These are phyloP conservation scores for Onychostoma macrolepis DNA, from an alignment of 2,113 vertebrate species.

Conservation along the genomic window DNA sequence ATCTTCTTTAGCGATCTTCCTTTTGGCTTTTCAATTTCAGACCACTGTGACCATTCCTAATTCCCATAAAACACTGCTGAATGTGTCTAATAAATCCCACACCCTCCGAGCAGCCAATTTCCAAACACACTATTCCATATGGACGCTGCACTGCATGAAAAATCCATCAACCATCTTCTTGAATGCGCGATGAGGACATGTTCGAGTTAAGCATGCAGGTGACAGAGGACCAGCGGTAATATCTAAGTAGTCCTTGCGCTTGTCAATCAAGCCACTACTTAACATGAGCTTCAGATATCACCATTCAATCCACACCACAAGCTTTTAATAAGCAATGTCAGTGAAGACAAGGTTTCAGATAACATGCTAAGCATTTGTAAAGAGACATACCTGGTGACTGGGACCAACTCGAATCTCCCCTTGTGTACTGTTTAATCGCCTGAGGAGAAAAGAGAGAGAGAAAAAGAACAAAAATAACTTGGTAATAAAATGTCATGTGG, in stretches of 20 bases:
- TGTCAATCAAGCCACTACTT: background rate
- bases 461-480: constrained; percentile 47
- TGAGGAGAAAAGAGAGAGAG: constrained; percentile 71
- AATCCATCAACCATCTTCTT: constrained; percentile 8
- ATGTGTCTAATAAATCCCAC: constrained; percentile 31
- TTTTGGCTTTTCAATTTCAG: constrained; percentile 43
- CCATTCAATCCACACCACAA: background rate
- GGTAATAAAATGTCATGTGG: background rate
- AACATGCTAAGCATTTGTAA: constrained; percentile 24
- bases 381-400: constrained; percentile 91
- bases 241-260: background rate
- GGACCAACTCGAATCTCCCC: constrained; percentile 98
- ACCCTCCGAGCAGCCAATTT: constrained; percentile 25
- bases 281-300: background rate
- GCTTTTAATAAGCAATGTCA: constrained; percentile 14
- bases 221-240: background rate
- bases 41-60: constrained; percentile 29
- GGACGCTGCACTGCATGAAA: background rate
- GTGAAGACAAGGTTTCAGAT: background rate
- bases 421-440: constrained; percentile 98
- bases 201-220: background rate
- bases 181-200: background rate
- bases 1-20: background rate
- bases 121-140: constrained; percentile 24
- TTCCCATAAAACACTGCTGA: constrained; percentile 37